phyloP scores from a whole-genome alignment of 2,888 invertebrate species.

The Arenicola marina region DNA sequence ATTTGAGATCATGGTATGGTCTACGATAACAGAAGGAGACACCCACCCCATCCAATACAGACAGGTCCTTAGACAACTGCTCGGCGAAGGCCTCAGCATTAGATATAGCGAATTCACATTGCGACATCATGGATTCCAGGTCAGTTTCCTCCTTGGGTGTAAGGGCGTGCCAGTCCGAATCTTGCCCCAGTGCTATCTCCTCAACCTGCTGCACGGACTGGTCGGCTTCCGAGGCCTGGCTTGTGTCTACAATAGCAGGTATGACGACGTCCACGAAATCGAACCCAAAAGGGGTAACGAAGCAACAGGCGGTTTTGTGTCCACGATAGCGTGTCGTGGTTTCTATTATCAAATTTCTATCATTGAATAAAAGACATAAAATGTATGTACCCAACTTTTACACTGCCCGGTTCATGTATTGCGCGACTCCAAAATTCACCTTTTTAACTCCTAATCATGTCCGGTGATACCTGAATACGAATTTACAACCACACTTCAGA shows the following conservation, averaged over 20 bases:
- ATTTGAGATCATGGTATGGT: too few species aligned
- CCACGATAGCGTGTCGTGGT: too few species aligned
- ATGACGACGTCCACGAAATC: background rate
- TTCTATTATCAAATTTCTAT: too few species aligned
- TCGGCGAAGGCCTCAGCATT: slow-evolving; percentile 77
- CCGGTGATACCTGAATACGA: too few species aligned
- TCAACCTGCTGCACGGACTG: slow-evolving; percentile 15
- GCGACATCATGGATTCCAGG: slow-evolving; percentile 79
- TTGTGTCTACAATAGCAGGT: slow-evolving; percentile 9
- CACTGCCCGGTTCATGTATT: too few species aligned
- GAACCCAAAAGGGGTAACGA: background rate
- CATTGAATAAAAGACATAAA: too few species aligned
- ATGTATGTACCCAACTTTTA: too few species aligned
- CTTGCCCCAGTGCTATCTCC: slow-evolving; percentile 12
- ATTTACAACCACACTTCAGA: too few species aligned
- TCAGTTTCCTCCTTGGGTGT: slow-evolving; percentile 84
- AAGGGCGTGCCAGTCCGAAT: slow-evolving; percentile 72
- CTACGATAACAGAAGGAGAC: too few species aligned
- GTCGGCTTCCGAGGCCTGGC: slow-evolving; percentile 21
- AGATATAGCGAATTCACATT: slow-evolving; percentile 86
- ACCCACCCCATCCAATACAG: slow-evolving; percentile 79
- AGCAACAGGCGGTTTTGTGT: too few species aligned
- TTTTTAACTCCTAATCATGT: too few species aligned
- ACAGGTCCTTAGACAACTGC: slow-evolving; percentile 80
- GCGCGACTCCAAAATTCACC: too few species aligned